Conservation (phyloP, 1,140 invertebrate genomes). For the Ceratoteleas bidentatus region DNA sequence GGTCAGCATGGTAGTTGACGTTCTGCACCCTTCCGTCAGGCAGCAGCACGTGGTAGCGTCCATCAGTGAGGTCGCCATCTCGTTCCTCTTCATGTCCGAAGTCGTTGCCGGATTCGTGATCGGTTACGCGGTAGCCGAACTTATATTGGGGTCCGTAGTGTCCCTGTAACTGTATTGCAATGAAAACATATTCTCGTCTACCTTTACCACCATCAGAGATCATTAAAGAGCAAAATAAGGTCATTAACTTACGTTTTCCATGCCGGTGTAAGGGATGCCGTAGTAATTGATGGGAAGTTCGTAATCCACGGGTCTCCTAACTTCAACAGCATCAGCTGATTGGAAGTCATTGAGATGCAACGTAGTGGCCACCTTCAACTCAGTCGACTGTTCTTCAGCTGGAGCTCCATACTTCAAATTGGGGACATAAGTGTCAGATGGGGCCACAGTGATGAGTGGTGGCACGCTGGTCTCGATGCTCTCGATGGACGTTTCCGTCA, state of each 20-base stretch:
- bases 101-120: constrained; percentile 86
- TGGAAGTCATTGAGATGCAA: constrained; percentile 19
- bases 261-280: background rate
- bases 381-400: constrained; percentile 15
- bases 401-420: constrained; percentile 34
- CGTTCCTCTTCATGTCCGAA: constrained; percentile 87
- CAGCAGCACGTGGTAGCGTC: constrained; percentile 88
- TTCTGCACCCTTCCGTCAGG: constrained; percentile 89
- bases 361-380: constrained; percentile 20
- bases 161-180: constrained; percentile 81
- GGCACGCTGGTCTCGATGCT: constrained; percentile 3
- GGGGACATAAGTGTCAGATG: constrained; percentile 16
- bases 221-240: too few relatives aligned
- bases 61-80: constrained; percentile 85
- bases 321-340: constrained; percentile 11
- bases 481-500: constrained; percentile 36
- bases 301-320: constrained; percentile 19
- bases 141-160: constrained; percentile 87
- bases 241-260: too few relatives aligned
- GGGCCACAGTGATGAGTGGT: background rate
- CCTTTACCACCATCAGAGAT: too few relatives aligned
- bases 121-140: constrained; percentile 88
- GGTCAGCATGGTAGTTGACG: constrained; percentile 89
- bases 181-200: too few relatives aligned
- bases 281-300: constrained; percentile 33